Conservation (phyloP, 1,140 invertebrate species). For the Neotoxoptera formosana region DNA sequence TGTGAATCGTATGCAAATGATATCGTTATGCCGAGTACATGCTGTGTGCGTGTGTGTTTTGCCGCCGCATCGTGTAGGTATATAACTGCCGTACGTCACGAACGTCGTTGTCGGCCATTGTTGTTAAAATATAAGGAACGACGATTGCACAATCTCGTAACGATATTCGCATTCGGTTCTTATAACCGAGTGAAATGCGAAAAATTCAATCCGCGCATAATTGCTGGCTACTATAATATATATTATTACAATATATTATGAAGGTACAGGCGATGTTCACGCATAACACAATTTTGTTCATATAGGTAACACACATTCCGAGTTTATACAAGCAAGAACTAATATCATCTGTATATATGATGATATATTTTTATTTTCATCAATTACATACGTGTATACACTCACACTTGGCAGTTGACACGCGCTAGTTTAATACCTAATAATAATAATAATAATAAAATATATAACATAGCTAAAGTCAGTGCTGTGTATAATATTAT, state of each 20-base stretch:
- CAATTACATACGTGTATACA: neutral
- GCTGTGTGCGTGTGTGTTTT: neutral
- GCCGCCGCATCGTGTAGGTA: neutral
- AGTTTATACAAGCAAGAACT: neutral
- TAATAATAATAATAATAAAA: conserved; percentile 13
- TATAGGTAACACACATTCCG: neutral
- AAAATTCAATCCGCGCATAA: neutral
- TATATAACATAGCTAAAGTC: neutral
- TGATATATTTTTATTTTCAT: neutral
- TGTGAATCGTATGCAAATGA: conserved; percentile 49
- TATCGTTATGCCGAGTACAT: conserved; percentile 8
- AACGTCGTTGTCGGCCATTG: conserved; percentile 26
- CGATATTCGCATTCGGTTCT: conserved; percentile 9
- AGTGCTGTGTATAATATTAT: neutral
- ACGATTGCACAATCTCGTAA: conserved; percentile 33
- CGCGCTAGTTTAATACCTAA: neutral
- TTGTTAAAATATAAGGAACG: conserved; percentile 3
- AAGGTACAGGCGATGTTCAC: neutral
- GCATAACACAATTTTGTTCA: neutral
- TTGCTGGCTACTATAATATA: neutral
- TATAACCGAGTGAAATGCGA: conserved; percentile 13
- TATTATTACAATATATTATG: neutral
- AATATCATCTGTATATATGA: neutral
- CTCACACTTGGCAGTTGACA: neutral
- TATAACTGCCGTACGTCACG: conserved; percentile 37